Evolutionary conservation across 2,888 invertebrate genomes (phyloP), one percentile per base, ranked within the genome.

Genomic region (Volucella bombylans): DNA sequence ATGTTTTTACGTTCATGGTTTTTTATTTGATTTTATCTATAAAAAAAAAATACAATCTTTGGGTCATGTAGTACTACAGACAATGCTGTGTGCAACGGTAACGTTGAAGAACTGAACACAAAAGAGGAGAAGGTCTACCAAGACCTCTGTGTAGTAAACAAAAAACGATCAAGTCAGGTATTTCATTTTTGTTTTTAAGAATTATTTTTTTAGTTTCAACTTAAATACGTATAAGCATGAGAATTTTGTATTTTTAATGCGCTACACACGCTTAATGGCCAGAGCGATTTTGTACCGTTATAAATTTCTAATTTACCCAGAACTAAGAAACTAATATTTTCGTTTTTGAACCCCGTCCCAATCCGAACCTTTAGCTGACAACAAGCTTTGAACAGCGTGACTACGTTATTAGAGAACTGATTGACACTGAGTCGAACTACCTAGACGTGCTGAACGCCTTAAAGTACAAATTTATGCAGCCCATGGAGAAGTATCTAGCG

Each of bases 391-490:
- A 97, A 91, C 98, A 98, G 91, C 93, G 98, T 80, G 98, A 99
- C 91, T 97, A 97, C 90, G 97, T 97, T 59, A 96, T 97, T 89
- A 94, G 96, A 87, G 99, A 99, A 91, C 93, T 99, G 72, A 94
- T 99, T 49, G 99, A 99, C 91, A 99, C 99, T 0, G 99, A 99
- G 92, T 95, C 95, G 89, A 99, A 99, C 92, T 99, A 99, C 91
- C 95, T 98, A 62, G 97, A 98, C 89, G 99, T 98, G 11, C 93
- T 99, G 68, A 94, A 94, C 89, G 98, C 97, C 92, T 93, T 98
- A 64, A 94, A 95, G 87, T 94, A 94, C 87, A 94, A 96, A 90
- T 98, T 97, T 90, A 94, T 96, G 92, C 93, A 94, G 88, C 97
- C 97, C 2, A 92, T 99, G 87, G 93, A 94, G 74, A 93, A 93